Conservation (phyloP, 2,888 invertebrate genomes). For the Salpingus planirostris region DNA sequence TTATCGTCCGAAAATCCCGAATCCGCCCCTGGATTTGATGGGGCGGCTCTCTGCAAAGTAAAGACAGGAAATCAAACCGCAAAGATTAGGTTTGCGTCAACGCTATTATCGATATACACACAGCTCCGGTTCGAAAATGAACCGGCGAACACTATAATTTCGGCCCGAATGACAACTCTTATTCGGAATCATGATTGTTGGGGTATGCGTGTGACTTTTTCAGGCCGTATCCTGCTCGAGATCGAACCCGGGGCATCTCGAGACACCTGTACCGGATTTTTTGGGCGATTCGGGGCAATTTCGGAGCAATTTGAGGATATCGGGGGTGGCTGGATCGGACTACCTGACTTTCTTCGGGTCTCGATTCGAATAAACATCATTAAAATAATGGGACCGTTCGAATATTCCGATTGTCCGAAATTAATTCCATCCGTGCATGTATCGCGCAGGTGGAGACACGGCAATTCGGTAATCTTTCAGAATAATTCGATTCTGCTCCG, state of each 20-base stretch:
- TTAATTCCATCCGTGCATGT: no score
- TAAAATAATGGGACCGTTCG: no score
- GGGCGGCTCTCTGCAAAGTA: no score
- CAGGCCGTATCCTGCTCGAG: conserved; percentile 13
- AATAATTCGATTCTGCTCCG: no score
- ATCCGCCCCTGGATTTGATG: no score
- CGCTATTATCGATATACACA: conserved; percentile 10
- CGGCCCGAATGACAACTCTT: conserved; percentile 12
- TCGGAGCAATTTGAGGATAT: conserved; percentile 4
- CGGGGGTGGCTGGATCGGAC: neutral
- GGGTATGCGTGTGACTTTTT: conserved; percentile 14
- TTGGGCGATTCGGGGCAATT: conserved; percentile 7
- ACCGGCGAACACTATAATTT: conserved; percentile 13
- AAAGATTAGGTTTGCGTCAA: conserved; percentile 12
- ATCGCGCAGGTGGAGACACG: no score
- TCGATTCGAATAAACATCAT: neutral
- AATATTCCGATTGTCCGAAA: no score
- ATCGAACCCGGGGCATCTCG: conserved; percentile 11
- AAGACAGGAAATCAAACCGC: conserved; percentile 15
- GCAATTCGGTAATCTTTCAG: no score
- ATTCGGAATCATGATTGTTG: conserved; percentile 11
- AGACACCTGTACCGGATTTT: conserved; percentile 7
- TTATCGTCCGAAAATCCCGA: no score
- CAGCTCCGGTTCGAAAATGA: conserved; percentile 10
- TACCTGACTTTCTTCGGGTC: neutral